phyloP scores from a whole-genome alignment of 2,797 vertebrate species.

The Philypnodon macrostomus region DNA sequence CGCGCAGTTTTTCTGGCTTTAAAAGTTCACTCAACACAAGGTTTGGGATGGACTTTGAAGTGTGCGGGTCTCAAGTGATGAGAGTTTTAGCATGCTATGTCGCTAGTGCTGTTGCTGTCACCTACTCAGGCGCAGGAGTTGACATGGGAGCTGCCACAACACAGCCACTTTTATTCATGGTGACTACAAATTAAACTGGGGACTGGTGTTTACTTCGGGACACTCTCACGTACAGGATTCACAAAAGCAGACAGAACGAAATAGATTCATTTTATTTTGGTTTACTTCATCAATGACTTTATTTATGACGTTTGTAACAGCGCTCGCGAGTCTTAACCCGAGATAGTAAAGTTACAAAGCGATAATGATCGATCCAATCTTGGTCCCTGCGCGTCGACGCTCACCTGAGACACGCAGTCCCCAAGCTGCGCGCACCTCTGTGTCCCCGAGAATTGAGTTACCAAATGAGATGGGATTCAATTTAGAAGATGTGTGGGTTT shows the following conservation, averaged over 20 bases:
- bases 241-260: conserved; percentile 12
- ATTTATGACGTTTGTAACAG: conserved; percentile 40
- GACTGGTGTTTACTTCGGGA: conserved; percentile 30
- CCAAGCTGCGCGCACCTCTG: conserved; percentile 40
- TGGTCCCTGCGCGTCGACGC: conserved; percentile 50
- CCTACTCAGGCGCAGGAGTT: conserved; percentile 65
- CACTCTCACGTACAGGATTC: conserved; percentile 1
- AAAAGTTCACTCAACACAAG: conserved; percentile 74
- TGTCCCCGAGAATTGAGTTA: conserved; percentile 56
- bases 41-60: conserved; percentile 75
- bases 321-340: conserved; percentile 16
- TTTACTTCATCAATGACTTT: conserved; percentile 40
- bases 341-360: conserved; percentile 34
- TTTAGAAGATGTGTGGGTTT: conserved; percentile 36
- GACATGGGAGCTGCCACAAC: conserved; percentile 72
- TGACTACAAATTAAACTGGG: conserved; percentile 71
- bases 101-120: conserved; percentile 72
- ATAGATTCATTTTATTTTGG: conserved; percentile 15
- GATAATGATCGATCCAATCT: conserved; percentile 66
- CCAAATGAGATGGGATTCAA: conserved; percentile 69
- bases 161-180: conserved; percentile 65
- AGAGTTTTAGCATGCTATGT: conserved; percentile 73
- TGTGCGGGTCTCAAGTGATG: conserved; percentile 71
- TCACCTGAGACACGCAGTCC: conserved; percentile 69
- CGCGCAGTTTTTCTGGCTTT: conserved; percentile 66